phyloP scores from a whole-genome alignment of 2,888 invertebrate species.

The Zygaena filipendulae region DNA sequence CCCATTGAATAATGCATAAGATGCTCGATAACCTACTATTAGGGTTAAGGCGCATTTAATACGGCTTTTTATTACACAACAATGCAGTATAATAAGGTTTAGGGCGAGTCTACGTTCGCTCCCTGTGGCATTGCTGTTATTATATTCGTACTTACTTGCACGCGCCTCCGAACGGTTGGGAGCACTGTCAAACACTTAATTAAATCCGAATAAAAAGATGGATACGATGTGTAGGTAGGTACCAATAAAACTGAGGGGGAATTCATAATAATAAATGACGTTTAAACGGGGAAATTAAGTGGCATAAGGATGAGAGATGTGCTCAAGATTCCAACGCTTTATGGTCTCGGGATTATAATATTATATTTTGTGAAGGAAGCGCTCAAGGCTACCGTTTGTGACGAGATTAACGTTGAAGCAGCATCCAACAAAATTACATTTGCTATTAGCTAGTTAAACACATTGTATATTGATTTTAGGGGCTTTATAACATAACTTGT shows the following conservation, averaged over 20 bases:
- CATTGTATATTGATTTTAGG: constrained; percentile 39
- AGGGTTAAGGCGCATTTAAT: constrained; percentile 55
- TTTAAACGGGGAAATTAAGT: constrained; percentile 2
- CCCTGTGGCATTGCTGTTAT: constrained; percentile 28
- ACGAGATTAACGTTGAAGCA: constrained; percentile 24
- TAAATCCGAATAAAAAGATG: constrained; percentile 52
- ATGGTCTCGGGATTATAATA: constrained; percentile 3
- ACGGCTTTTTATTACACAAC: constrained; percentile 47
- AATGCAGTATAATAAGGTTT: no score
- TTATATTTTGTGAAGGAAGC: constrained; percentile 18
- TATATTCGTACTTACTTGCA: constrained; percentile 21
- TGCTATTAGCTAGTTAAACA: constrained; percentile 32
- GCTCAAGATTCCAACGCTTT: not conserved
- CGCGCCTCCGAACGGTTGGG: constrained; percentile 31
- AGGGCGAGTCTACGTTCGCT: constrained; percentile 21
- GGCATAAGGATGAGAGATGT: not conserved
- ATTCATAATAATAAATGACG: constrained; percentile 22
- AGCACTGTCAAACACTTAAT: constrained; percentile 41
- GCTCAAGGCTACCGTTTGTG: constrained; percentile 23
- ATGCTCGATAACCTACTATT: constrained; percentile 56
- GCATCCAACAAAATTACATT: constrained; percentile 31
- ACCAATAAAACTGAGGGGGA: constrained; percentile 31
- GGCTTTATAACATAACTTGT: no score
- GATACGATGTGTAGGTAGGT: no score
- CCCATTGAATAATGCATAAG: constrained; percentile 63